These are phyloP conservation scores for Carassius carassius DNA, from an alignment of 2,113 vertebrate genomes.

Conservation along the genomic window DNA sequence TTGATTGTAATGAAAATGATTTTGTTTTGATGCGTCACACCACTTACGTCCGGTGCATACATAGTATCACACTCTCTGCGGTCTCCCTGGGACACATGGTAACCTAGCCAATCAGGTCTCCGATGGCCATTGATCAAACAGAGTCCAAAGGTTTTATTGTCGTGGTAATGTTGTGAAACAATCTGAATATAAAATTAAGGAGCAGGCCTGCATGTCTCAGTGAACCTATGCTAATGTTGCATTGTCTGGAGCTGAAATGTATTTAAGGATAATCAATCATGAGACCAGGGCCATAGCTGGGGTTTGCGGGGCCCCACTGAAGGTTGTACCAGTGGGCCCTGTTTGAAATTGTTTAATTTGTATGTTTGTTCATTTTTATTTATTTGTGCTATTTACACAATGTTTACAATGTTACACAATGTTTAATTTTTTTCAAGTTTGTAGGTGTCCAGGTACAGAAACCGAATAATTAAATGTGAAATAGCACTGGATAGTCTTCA, in stretches of 20 bases:
- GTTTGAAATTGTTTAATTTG: no score
- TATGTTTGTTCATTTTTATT: no score
- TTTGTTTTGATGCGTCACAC: not conserved
- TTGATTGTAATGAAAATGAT: not conserved
- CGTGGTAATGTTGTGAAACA: conserved; percentile 12
- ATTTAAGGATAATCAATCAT: conserved; percentile 34
- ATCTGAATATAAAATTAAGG: conserved; percentile 8
- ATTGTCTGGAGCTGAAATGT: conserved; percentile 37
- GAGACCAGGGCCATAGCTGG: no score
- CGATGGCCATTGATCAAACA: conserved; percentile 14
- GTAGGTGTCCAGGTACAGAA: no score
- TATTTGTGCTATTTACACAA: no score
- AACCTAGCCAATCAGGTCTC: conserved; percentile 10
- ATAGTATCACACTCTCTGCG: not conserved
- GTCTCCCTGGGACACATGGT: not conserved
- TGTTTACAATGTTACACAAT: no score
- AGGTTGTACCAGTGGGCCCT: no score
- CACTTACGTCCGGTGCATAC: not conserved
- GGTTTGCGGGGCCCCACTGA: no score
- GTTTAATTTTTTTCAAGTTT: no score
- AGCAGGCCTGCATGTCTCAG: not conserved
- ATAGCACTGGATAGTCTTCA: no score
- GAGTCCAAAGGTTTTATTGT: conserved; percentile 27
- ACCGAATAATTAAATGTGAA: no score
- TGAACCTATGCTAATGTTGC: not conserved